Evolutionary conservation across 2,888 invertebrate genomes (phyloP), one percentile per base, ranked within the genome.

Genomic region (Ormyrus pomaceus): DNA sequence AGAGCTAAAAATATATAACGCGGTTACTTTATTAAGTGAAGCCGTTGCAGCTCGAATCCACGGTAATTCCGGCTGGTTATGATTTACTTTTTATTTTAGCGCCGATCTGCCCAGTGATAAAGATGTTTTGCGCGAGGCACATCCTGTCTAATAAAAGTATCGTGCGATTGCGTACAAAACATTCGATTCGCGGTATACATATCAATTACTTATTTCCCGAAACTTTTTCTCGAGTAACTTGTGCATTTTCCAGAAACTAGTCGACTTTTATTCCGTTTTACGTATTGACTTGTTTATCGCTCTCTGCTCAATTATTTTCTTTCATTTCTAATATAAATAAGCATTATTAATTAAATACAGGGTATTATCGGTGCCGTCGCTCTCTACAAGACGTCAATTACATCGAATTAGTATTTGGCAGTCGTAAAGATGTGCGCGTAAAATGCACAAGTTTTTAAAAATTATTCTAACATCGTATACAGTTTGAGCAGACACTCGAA

Each of bases 101-200:
- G 10, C 1, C 13, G 55, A 70, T 56, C 64, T 58, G 34, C 34
- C 34, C 50, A 68, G 69, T 51, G 73, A 73, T 66, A 74, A 79
- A 68, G 56, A 69, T 69, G 62, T 79, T 79, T 69, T 79, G 62
- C 78, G 69, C 69, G 73, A 34, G 51, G 56, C 58, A 64, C 69
- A 79, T 73, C 79, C 79, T 69, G 68, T 8, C 45, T n/a, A 66
- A 46, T 75, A 75, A 68, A 66, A 68, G 34, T 34, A 56, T 48
- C n/a, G 50, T 13, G 13, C 46, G 56, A 65, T 74, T 34, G 46
- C 34, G 56, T 48, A 34, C 48, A 74, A 74, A 74, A 65, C 46
- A 6, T 8, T 56, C 11, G 62, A 74, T 46, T 55, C 48, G 46
- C 4, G 8, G 48, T 53, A 11, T 56, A 48, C 11, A 73, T 65